Evolutionary conservation across 1,140 invertebrate genomes (phyloP), one percentile per base, ranked within the genome.

Genomic region (Lethrus apterus): DNA sequence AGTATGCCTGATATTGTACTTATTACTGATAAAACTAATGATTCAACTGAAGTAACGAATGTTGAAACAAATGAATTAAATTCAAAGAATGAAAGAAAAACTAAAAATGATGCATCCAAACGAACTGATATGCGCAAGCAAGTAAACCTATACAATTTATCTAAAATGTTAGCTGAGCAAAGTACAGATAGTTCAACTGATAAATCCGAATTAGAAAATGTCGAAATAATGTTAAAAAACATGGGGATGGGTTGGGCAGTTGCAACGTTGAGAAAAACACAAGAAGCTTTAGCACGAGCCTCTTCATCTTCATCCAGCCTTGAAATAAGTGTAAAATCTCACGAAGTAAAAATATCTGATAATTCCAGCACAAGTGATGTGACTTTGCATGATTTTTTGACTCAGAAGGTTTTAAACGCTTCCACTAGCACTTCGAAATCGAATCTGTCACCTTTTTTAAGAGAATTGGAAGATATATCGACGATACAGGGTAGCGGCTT

Each of bases 161-260:
- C 18, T 53, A 20, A 42, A 56, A 26, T 46, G 55, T 23, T 62
- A 65, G 33, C 64, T 64, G 50, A 61, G 66, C 55, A 66, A 66
- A 38, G 35, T 43, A 55, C 62, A 20, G 62, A 59, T 15, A 66
- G 67, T 46, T 63, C 63, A 8, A 69, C 66, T n/a, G 30, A 33
- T 13, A 44, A 33, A 11, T 32, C 34, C 1, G 72, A 76, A 45
- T 65, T 79, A 36, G 76, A 80, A 58, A 71, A 72, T 44, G 69
- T 69, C 50, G 73, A 72, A 53, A 58, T 42, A 4, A 76, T 73
- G 31, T 70, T 79, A 23, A 73, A 71, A 56, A 76, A 71, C 54
- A 67, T 78, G 15, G 79, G 74, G 8, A 73, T 79, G 60, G 73
- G 71, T 2, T 83, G 80, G 80, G 78, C 78, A 3, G 72, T 79